Evolutionary conservation across 2,797 vertebrate genomes (phyloP), one percentile per base, ranked within the genome.

Genomic region (Lepilemur septentrionalis): DNA sequence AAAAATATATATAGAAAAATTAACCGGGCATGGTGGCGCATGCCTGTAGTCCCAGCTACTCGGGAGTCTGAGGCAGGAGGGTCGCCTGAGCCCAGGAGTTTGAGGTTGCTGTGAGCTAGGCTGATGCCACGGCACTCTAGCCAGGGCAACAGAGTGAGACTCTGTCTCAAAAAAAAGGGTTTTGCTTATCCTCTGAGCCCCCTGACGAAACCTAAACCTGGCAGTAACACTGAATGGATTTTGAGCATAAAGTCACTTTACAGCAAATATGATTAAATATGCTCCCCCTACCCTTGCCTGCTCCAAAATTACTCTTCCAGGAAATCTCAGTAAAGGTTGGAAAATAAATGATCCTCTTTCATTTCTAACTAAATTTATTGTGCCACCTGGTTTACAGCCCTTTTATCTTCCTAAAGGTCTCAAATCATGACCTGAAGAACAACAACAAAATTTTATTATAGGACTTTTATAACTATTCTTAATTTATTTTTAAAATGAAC

Each of bases 301-400:
- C 22, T 93, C 35, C 89, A 87, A 69, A 94, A 96, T 96, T 89
- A 88, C 63, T 94, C 91, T 95, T 96, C 92, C 94, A 95, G 91
- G 72, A 93, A 96, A 72, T 85, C 38, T 78, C 79, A 65, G 50
- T 57, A 63, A 88, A 41, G 52, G 43, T 48, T 88, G 15, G 48
- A 85, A 97, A 94, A 93, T 75, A 94, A 95, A 95, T 1, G 69
- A 73, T 48, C 38, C n/a, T 52, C 10, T 85, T 87, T 70, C 41
- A 59, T 94, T 82, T 14, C 70, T 13, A 63, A 28, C 25, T 30
- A 89, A 38, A 91, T 90, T 87, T 89, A 87, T 63, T 10, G 5
- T 65, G 63, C 72, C 80, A 79, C 59, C 94, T 88, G 75, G 38
- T 69, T 67, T 67, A 23, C 1, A 4, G 52, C 14, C 38, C 41